These are phyloP conservation scores for Rhagophthalmus giganteus DNA, from an alignment of 2,888 invertebrate species.

Conservation along the genomic window DNA sequence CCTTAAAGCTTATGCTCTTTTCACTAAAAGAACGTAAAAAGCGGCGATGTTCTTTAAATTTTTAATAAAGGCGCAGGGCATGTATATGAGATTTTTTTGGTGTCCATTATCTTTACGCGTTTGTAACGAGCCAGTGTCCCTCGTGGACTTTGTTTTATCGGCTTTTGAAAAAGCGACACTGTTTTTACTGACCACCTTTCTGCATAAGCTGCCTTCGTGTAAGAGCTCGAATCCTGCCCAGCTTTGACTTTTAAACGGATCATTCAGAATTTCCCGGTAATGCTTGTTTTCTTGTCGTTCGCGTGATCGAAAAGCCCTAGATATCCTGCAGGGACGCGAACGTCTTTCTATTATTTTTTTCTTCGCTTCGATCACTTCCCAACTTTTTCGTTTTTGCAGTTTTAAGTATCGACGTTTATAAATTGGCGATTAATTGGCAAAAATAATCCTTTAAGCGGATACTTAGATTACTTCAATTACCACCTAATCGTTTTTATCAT, in stretches of 20 bases:
- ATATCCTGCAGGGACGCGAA: conserved; percentile 38
- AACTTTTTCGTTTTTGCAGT: neutral
- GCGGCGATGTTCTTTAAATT: conserved; percentile 10
- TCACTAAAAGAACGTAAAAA: too few relatives aligned
- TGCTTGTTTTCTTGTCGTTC: conserved; percentile 43
- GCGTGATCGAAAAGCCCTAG: conserved; percentile 43
- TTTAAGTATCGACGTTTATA: neutral
- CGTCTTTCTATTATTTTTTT: conserved; percentile 7
- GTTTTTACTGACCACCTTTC: conserved; percentile 31
- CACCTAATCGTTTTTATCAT: too few relatives aligned
- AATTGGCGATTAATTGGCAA: too few relatives aligned
- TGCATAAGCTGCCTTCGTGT: conserved; percentile 32
- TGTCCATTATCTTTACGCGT: conserved; percentile 7
- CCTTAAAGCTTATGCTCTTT: too few relatives aligned
- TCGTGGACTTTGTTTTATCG: conserved; percentile 20
- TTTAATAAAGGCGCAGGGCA: conserved; percentile 9
- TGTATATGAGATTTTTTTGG: too few relatives aligned
- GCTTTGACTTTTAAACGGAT: conserved; percentile 41
- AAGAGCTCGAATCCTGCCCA: conserved; percentile 21
- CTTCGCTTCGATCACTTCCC: neutral
- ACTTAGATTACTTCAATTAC: too few relatives aligned
- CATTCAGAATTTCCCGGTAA: conserved; percentile 40
- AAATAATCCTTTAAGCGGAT: too few relatives aligned
- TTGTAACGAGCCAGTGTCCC: conserved; percentile 6
- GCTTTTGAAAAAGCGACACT: conserved; percentile 19